A percentile compares a stretch with the other conserved stretches of the same genome.
Evolutionary conservation across 1,140 invertebrate species (phyloP).

Genomic region (Ceratitis capitata): DNA sequence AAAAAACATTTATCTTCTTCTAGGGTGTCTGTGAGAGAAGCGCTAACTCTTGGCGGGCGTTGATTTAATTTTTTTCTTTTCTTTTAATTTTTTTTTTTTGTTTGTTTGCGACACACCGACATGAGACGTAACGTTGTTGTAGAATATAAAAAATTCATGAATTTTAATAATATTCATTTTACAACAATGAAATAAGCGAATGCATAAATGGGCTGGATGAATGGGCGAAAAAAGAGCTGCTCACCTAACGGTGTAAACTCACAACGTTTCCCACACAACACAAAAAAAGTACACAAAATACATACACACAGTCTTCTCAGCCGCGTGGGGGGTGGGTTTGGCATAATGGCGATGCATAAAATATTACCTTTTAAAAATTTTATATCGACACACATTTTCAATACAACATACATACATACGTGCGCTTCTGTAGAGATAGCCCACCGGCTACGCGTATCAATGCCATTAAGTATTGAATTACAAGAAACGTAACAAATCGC

Average conservation of each 20-base stretch:
- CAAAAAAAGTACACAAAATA: too few species aligned
- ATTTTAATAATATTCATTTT: conserved; percentile 14
- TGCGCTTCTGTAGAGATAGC: background rate
- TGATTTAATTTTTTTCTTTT: background rate
- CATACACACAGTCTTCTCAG: too few species aligned
- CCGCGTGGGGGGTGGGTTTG: background rate
- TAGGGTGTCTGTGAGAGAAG: too few species aligned
- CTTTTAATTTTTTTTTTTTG: too few species aligned
- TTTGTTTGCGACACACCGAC: too few species aligned
- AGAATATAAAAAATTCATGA: background rate
- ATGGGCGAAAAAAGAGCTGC: background rate
- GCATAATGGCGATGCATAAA: background rate
- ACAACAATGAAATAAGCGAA: background rate
- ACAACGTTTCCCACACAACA: background rate
- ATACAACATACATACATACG: background rate
- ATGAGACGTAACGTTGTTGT: background rate
- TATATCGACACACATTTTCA: background rate
- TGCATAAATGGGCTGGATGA: background rate
- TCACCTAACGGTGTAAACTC: background rate
- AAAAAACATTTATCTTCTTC: too few species aligned
- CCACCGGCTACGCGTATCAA: background rate
- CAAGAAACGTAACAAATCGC: background rate
- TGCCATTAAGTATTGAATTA: background rate
- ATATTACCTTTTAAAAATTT: background rate
- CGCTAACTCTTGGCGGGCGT: background rate